Evolutionary conservation across 2,888 invertebrate genomes (phyloP).

Genomic region (Drosophila mettleri): DNA sequence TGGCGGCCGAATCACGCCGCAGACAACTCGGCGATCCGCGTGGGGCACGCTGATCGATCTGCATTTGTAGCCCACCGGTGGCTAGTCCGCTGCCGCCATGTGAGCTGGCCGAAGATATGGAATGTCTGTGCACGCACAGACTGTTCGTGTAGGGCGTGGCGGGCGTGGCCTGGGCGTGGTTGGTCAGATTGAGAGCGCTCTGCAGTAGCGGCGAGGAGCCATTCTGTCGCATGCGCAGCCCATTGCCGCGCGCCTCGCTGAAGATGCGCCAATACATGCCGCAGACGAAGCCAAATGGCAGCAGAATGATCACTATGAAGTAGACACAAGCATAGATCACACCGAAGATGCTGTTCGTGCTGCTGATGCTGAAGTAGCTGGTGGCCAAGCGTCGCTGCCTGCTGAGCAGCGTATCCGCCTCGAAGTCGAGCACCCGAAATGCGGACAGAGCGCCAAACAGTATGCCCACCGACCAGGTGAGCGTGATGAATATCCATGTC

Average conservation of each 20-base stretch:
- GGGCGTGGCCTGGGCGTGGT: conserved; percentile 58
- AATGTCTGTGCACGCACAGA: conserved; percentile 81
- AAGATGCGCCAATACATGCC: conserved; percentile 85
- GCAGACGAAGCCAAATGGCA: conserved; percentile 85
- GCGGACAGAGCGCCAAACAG: conserved; percentile 84
- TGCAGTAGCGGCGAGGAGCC: conserved; percentile 85
- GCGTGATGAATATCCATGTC: conserved; percentile 84
- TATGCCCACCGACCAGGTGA: conserved; percentile 84
- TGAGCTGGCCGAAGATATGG: conserved; percentile 82
- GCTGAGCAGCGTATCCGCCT: conserved; percentile 77
- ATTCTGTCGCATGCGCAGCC: conserved; percentile 85
- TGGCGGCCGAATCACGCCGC: conserved; percentile 83
- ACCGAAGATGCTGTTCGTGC: conserved; percentile 78
- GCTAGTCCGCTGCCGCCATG: conserved; percentile 64
- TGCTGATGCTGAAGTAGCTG: conserved; percentile 69
- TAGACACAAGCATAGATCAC: conserved; percentile 83
- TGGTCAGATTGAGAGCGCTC: conserved; percentile 84
- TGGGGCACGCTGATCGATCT: conserved; percentile 81
- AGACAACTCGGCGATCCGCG: conserved; percentile 74
- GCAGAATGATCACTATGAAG: conserved; percentile 84
- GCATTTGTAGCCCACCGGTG: conserved; percentile 82
- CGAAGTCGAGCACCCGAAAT: conserved; percentile 83
- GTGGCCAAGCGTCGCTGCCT: conserved; percentile 70
- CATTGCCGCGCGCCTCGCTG: conserved; percentile 85
- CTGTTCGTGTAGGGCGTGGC: conserved; percentile 72